phyloP scores from a whole-genome alignment of 1,140 invertebrate species.

The Copidosoma floridanum region DNA sequence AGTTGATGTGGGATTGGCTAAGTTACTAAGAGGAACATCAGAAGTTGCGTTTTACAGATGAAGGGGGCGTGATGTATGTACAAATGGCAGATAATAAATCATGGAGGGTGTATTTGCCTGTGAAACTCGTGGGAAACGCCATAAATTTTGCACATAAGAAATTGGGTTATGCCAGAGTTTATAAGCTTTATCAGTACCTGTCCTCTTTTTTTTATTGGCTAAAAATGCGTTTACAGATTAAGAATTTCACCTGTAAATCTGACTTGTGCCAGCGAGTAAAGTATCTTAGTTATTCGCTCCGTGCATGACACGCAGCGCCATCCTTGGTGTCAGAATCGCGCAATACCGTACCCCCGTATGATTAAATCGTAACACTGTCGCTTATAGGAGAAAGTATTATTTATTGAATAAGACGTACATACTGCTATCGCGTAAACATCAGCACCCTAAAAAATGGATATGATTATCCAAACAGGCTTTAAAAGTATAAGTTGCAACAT shows the following conservation, averaged over 20 bases:
- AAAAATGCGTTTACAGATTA: background rate
- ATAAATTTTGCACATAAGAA: background rate
- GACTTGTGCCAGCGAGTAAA: conserved; percentile 15
- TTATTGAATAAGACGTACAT: too few relatives aligned
- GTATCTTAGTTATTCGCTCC: conserved; percentile 2
- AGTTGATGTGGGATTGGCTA: background rate
- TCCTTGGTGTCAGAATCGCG: too few relatives aligned
- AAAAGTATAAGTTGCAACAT: too few relatives aligned
- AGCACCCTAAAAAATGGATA: too few relatives aligned
- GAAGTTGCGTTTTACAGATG: conserved; percentile 9
- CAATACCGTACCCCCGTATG: too few relatives aligned
- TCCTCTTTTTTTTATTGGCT: conserved; percentile 3
- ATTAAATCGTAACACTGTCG: too few relatives aligned
- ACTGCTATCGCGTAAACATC: too few relatives aligned
- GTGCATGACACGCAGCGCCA: too few relatives aligned
- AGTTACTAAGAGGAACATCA: background rate
- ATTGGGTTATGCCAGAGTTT: background rate
- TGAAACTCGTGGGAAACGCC: background rate
- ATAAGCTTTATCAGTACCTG: conserved; percentile 1
- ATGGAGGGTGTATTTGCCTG: background rate
- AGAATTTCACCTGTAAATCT: background rate
- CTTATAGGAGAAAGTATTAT: too few relatives aligned
- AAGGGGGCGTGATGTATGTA: conserved; percentile 16
- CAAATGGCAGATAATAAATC: conserved; percentile 13
- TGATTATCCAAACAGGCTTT: too few relatives aligned